Evolutionary conservation across 2,888 invertebrate genomes (phyloP).

Genomic region (Euphydryas editha): DNA sequence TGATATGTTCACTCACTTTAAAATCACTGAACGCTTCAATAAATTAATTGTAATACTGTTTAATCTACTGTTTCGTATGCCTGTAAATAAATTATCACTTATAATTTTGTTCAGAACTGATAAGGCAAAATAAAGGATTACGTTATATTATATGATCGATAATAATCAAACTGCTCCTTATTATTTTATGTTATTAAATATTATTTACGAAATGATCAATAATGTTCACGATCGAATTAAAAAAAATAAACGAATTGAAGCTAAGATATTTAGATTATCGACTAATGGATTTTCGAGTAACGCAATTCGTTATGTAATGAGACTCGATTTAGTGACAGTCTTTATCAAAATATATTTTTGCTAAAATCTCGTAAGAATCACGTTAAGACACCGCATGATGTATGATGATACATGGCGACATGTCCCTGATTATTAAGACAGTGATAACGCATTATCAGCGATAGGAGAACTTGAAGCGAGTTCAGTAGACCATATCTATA

Average conservation of each 20-base stretch:
- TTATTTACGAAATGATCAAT: too few species aligned
- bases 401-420: conserved; percentile 71
- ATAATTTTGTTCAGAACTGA: conserved; percentile 37
- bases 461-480: conserved; percentile 34
- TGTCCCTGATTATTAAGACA: conserved; percentile 55
- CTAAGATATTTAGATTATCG: not conserved
- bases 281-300: conserved; percentile 2
- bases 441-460: conserved; percentile 58
- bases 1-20: conserved; percentile 55
- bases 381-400: conserved; percentile 73
- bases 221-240: not conserved
- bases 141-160: conserved; percentile 58
- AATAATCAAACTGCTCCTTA: conserved; percentile 44
- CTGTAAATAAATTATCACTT: conserved; percentile 43
- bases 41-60: conserved; percentile 47
- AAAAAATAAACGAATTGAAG: not conserved
- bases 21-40: conserved; percentile 51
- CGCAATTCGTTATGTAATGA: conserved; percentile 46
- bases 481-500: conserved; percentile 30
- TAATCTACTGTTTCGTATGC: conserved; percentile 43
- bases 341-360: conserved; percentile 59
- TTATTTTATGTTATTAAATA: conserved; percentile 39
- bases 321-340: conserved; percentile 49
- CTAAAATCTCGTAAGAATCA: conserved; percentile 50
- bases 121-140: conserved; percentile 51